Base-by-base conservation (phyloP, 1,140 invertebrate genomes). In the Drosophila sulfurigaster region DNA sequence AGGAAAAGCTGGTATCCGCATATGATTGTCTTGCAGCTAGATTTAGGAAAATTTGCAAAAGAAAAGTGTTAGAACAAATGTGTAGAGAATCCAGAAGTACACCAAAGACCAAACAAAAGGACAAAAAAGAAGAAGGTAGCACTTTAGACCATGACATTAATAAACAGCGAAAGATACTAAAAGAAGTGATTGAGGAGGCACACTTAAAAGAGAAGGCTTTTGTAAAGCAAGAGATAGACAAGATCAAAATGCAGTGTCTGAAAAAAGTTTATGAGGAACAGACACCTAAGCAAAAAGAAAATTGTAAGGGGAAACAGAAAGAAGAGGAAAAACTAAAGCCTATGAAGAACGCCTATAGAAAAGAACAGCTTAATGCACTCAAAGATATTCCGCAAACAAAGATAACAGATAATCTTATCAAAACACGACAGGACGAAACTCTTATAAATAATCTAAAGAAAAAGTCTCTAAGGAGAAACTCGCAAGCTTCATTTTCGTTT, bases 41-140 rank as follows among this genome's bases (percentile, higher is more conserved):
- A n/a, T 59, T 72, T 28, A 32, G 56, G 5, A 43, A 11, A 1
- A 8, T 45, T 4, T 72, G 70, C 15, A 16, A 28, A 35, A 45
- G 30, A 11, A 66, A 59, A 13, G 38, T 57, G 6, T n/a, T 45
- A 1, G 16, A 32, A 0, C 20, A 72, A 52, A 52, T 35, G 2
- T 66, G 70, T n/a, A 28, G 10, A 2, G 35, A 52, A 43, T 16
- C 16, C 6, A 20, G 49, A 30, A 64, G 6, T 3, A 56, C 20
- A 11, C 13, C 11, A n/a, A 3, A 25, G 49, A 41, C 1, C 38
- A 48, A 20, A 1, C 6, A 8, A 43, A 25, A 25, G 4, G 10
- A 7, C 1, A 20, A 10, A 5, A 1, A 38, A 25, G n/a, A 3
- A 1, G 38, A 41, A 10, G 38, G 1, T 3, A 46, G 45, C 11